Evolutionary conservation across 1,140 invertebrate genomes (phyloP).

Genomic region (Elymnias hypermnestra): DNA sequence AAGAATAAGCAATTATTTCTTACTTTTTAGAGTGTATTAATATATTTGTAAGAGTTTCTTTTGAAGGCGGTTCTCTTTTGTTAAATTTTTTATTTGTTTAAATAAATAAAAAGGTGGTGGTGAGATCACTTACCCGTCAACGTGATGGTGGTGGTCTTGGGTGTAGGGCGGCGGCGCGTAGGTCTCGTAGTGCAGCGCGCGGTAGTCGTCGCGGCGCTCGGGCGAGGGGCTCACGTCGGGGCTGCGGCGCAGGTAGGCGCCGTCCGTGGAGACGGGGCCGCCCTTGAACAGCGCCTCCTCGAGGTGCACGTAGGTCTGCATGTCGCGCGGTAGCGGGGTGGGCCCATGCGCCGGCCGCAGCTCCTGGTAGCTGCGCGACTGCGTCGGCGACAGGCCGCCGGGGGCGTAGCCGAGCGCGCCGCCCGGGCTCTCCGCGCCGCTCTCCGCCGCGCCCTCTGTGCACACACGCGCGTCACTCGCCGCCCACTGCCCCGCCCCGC

Average conservation of each 20-base stretch:
- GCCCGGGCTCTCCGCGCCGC: conserved; percentile 50
- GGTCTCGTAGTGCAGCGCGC: conserved; percentile 48
- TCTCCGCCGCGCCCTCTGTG: conserved; percentile 53
- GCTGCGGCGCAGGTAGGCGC: conserved; percentile 52
- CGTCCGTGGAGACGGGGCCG: conserved; percentile 41
- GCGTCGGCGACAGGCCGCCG: conserved; percentile 34
- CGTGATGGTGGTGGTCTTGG: conserved; percentile 47
- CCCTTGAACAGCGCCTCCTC: conserved; percentile 54
- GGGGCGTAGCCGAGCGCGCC: conserved; percentile 52
- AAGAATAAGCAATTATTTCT: no score
- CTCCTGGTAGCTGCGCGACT: conserved; percentile 20
- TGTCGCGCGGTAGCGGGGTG: no score
- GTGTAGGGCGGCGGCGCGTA: conserved; percentile 44
- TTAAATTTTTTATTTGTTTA: no score
- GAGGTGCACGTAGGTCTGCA: conserved; percentile 59
- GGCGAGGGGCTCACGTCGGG: conserved; percentile 47
- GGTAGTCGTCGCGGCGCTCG: conserved; percentile 52
- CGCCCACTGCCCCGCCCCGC: no score
- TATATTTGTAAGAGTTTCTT: no score
- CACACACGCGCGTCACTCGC: conserved; percentile 23
- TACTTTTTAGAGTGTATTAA: no score
- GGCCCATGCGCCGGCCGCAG: conserved; percentile 36
- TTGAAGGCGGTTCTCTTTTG: no score
- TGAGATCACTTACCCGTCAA: conserved; percentile 52
- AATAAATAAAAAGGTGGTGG: neutral